Base-by-base conservation (phyloP, 2,888 invertebrate species). In the Cabera pusaria region DNA sequence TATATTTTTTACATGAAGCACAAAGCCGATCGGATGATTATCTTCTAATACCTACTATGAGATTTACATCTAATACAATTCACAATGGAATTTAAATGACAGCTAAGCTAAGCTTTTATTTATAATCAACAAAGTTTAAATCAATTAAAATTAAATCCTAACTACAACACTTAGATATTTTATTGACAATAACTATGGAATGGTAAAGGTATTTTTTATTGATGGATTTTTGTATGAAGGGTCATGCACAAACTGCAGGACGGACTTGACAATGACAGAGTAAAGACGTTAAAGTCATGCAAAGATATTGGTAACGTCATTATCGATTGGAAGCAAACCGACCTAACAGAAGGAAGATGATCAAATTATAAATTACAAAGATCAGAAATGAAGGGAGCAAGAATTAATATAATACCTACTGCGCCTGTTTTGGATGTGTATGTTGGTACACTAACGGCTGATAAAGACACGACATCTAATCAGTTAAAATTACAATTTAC, bases 171-270 rank as follows among this genome's bases (percentile, higher is more conserved):
- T 55, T 42, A 62, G 54, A 52, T 53, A 40, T 49, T 49, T 52
- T 45, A 49, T 49, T 45, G 45, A 59, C 60, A 72, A 60, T 62
- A 63, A 66, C 70, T 71, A 72, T n/a, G n/a, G n/a, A n/a, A 67
- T 66, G 65, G 61, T 28, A 24, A 2, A 60, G 51, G 52, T 24
- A 23, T 51, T 48, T 51, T 59, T 54, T 62, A 57, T 52, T 59
- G 59, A 59, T 62, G 61, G 53, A 5, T 29, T 60, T 52, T 63
- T 59, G 59, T 62, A 73, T 72, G 71, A 59, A 59, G 68, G 71
- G 68, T 58, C 84, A 83, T 83, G 84, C 84, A 64, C 63, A 60
- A 8, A 59, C 76, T 81, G 75, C 73, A 57, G 71, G 72, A 59
- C 57, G 52, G 57, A 73, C 66, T 72, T 52, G 67, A 73, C 69